Conservation (phyloP, 2,888 invertebrate genomes). For the Drepanosiphum platanoidis region DNA sequence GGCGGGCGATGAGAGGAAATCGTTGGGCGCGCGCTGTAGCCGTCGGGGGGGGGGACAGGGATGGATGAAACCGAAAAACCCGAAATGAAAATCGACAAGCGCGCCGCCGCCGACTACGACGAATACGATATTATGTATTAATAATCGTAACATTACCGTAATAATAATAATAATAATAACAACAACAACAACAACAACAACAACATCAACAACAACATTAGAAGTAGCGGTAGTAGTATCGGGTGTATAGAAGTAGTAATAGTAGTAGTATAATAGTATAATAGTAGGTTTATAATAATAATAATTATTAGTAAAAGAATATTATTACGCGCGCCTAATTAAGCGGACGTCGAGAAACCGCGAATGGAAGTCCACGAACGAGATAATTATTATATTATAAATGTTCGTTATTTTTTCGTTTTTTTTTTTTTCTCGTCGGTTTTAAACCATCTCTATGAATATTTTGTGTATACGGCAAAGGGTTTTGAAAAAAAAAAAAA, state of each 20-base stretch:
- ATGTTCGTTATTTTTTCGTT: not conserved
- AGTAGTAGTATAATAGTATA: no score
- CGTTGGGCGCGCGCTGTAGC: not conserved
- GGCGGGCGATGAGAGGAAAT: not conserved
- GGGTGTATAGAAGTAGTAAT: no score
- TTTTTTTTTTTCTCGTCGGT: not conserved
- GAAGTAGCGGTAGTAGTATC: not conserved
- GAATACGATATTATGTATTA: not conserved
- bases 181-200: not conserved
- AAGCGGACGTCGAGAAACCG: not conserved
- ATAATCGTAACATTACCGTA: not conserved
- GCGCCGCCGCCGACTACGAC: not conserved
- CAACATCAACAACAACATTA: not conserved
- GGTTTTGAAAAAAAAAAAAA: no score
- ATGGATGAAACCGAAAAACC: not conserved
- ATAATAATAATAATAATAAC: not conserved
- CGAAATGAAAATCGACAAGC: not conserved
- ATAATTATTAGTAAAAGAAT: not conserved
- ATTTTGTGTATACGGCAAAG: not conserved
- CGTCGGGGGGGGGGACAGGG: not conserved
- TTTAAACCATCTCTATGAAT: conserved; percentile 12
- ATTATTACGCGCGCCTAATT: not conserved
- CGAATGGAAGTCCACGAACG: no score
- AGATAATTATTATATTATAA: no score
- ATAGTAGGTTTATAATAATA: no score